phyloP scores from a whole-genome alignment of 2,113 vertebrate genomes.

The Anas platyrhynchos region DNA sequence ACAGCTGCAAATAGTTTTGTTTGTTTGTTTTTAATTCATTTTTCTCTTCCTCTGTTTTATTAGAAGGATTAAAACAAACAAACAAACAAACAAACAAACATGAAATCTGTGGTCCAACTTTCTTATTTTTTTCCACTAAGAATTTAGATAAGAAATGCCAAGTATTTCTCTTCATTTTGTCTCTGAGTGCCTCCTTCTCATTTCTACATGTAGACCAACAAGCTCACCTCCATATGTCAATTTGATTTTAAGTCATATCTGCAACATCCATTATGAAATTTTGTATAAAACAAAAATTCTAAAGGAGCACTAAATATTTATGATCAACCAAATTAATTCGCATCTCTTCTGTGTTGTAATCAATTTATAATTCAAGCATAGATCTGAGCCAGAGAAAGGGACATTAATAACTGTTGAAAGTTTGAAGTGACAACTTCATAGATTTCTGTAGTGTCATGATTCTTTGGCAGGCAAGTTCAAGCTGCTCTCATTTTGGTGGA shows the following conservation, averaged over 20 bases:
- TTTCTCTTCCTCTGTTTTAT: neutral
- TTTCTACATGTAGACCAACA: neutral
- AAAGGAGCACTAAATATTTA: neutral
- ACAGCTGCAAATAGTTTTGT: neutral
- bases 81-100: no score
- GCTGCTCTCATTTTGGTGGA: neutral
- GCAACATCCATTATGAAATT: neutral
- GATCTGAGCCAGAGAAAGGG: neutral
- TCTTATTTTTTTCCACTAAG: neutral
- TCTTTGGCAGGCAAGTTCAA: fast-evolving
- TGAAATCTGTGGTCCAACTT: fast-evolving
- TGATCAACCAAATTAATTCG: neutral
- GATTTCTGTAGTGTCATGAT: neutral
- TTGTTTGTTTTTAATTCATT: no score
- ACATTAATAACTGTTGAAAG: neutral
- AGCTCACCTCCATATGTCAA: neutral
- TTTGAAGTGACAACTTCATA: neutral
- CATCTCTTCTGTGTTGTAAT: neutral
- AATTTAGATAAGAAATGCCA: neutral
- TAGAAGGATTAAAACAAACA: neutral
- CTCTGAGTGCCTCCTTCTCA: neutral
- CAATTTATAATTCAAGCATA: neutral
- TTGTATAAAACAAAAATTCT: neutral
- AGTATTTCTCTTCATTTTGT: neutral
- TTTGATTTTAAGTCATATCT: neutral